phyloP scores from a whole-genome alignment of 2,888 invertebrate species.

The Amitus sp. region DNA sequence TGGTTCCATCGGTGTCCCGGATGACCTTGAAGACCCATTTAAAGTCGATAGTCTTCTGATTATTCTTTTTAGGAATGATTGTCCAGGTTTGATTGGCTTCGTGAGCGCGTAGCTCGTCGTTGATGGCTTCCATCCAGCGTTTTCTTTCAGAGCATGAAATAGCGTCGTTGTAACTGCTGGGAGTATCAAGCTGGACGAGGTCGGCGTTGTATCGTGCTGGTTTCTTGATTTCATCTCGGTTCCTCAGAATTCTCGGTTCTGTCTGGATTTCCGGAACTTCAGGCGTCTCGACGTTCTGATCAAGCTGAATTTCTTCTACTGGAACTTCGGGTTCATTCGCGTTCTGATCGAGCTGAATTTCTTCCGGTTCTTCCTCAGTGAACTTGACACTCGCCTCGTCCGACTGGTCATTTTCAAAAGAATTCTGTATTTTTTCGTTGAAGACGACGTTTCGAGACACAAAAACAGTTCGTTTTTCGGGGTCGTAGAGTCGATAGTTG shows the following conservation, averaged over 20 bases:
- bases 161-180: slow-evolving; percentile 18
- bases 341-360: no score
- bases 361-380: no score
- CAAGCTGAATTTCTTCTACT: no score
- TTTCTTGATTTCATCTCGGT: background rate
- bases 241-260: background rate
- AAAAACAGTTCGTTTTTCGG: no score
- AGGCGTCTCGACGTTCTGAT: no score
- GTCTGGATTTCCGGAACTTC: no score
- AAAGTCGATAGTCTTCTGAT: slow-evolving; percentile 24
- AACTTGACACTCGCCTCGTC: no score
- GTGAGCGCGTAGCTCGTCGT: slow-evolving; percentile 20
- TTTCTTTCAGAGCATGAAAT: slow-evolving; percentile 2
- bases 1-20: slow-evolving; percentile 4
- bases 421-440: no score
- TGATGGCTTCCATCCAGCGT: slow-evolving; percentile 16
- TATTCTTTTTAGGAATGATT: slow-evolving; percentile 11
- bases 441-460: no score
- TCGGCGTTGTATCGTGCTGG: slow-evolving; percentile 12
- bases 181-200: background rate
- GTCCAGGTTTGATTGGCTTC: slow-evolving; percentile 31
- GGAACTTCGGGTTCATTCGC: no score
- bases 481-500: no score
- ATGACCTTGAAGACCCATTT: slow-evolving; percentile 38
- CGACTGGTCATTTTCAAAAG: no score